Percentiles rank a stretch among this genome's conserved stretches.
Conservation (phyloP, 2,113 vertebrate genomes). For the Pantherophis guttatus region DNA sequence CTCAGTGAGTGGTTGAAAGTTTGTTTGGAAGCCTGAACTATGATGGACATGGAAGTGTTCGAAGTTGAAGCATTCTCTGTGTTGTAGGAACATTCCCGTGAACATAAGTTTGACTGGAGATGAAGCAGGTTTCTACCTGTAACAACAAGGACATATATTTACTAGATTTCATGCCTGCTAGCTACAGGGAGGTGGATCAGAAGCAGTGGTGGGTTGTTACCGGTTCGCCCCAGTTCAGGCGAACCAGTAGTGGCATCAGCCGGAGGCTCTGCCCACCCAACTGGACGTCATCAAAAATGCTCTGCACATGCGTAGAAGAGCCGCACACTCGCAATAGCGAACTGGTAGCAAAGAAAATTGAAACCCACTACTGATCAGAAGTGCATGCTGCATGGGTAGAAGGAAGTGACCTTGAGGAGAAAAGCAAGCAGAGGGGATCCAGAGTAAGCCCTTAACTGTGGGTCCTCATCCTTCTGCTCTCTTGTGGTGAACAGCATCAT, state of each 20-base stretch:
- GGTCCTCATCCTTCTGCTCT: not conserved
- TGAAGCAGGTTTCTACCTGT: not conserved
- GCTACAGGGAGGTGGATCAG: not conserved
- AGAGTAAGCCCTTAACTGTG: not conserved
- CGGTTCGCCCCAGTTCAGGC: too few species aligned
- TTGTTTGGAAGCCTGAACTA: slow-evolving; percentile 55
- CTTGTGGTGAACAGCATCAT: not conserved
- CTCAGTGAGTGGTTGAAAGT: slow-evolving; percentile 59
- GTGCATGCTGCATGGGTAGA: not conserved
- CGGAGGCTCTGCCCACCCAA: too few species aligned
- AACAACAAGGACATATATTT: not conserved
- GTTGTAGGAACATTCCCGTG: not conserved
- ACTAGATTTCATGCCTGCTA: not conserved
- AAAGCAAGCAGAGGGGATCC: not conserved
- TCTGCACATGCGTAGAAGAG: too few species aligned
- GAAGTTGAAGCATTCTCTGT: not conserved
- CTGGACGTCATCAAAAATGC: too few species aligned
- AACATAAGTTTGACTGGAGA: not conserved
- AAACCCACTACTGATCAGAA: not conserved
- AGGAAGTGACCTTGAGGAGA: not conserved
- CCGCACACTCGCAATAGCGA: too few species aligned
- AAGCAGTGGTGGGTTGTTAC: too few species aligned
- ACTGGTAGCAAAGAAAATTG: too few species aligned
- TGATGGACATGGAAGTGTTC: slow-evolving; percentile 45
- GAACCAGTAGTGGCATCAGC: too few species aligned